Conservation (phyloP, 53 echinoderm and acorn worm genomes). For the Henricia sp. region DNA sequence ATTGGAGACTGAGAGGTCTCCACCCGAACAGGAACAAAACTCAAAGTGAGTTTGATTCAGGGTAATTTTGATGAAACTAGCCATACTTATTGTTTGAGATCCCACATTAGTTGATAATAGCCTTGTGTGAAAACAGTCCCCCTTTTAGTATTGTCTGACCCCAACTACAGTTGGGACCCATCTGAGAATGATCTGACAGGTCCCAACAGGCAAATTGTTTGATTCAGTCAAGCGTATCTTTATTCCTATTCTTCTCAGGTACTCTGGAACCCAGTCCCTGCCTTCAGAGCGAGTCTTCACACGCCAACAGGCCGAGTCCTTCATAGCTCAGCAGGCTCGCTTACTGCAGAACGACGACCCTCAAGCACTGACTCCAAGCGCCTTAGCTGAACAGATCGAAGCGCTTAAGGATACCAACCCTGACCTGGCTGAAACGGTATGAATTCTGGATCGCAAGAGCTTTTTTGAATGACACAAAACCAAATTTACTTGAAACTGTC, state of each 20-base stretch:
- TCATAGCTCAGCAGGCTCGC: slow-evolving; percentile 87
- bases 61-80: neutral
- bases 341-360: slow-evolving; percentile 84
- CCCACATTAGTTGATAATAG: no score
- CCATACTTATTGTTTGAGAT: no score
- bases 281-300: slow-evolving; percentile 77
- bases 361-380: slow-evolving; percentile 71
- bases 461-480: no score
- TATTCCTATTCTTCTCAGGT: neutral
- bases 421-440: slow-evolving; percentile 85
- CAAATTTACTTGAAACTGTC: no score
- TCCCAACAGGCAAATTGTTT: no score
- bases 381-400: slow-evolving; percentile 78
- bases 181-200: no score
- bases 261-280: slow-evolving; percentile 17
- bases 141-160: no score
- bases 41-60: neutral
- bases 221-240: neutral
- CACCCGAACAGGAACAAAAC: neutral
- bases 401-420: slow-evolving; percentile 75
- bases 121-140: no score
- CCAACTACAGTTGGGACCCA: no score
- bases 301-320: slow-evolving; percentile 83
- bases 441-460: no score
- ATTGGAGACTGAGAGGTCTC: slow-evolving; percentile 68